Percentiles rank a stretch among this genome's conserved stretches.
Evolutionary conservation across 2,113 vertebrate genomes (phyloP).

Genomic region (Irena cyanogastra): DNA sequence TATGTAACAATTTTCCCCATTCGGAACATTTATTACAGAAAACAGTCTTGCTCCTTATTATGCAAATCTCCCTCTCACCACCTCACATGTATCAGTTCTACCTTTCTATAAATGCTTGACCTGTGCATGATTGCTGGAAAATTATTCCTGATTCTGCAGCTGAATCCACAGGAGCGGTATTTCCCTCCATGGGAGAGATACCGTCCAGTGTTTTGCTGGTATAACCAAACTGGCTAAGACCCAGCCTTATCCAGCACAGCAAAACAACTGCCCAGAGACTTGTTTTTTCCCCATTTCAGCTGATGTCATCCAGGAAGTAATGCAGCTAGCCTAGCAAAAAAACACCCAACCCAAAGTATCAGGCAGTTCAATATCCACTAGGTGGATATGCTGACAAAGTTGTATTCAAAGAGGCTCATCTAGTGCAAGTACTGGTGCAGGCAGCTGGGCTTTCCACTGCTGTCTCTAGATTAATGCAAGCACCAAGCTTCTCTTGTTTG

Average conservation of each 20-base stretch:
- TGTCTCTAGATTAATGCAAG: neutral
- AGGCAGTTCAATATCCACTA: neutral
- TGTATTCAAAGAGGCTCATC: neutral
- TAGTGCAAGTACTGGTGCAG: neutral
- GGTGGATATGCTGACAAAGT: neutral
- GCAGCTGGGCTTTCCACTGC: neutral
- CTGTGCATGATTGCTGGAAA: neutral
- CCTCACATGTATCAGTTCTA: neutral
- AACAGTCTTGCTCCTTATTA: neutral
- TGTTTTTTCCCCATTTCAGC: neutral
- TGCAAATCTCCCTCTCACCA: neutral
- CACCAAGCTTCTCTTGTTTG: neutral
- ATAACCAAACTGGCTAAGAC: neutral
- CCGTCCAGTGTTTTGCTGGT: neutral
- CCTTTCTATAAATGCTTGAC: neutral
- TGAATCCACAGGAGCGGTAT: neutral
- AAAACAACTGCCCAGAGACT: neutral
- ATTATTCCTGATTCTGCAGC: neutral
- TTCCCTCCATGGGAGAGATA: rapidly evolving
- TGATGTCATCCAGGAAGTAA: neutral
- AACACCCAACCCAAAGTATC: neutral
- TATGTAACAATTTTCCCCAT: neutral
- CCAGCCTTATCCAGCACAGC: neutral
- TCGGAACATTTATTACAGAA: neutral
- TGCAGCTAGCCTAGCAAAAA: neutral